Base-by-base conservation (phyloP, 2,113 vertebrate species). In the Rallus limicola region DNA sequence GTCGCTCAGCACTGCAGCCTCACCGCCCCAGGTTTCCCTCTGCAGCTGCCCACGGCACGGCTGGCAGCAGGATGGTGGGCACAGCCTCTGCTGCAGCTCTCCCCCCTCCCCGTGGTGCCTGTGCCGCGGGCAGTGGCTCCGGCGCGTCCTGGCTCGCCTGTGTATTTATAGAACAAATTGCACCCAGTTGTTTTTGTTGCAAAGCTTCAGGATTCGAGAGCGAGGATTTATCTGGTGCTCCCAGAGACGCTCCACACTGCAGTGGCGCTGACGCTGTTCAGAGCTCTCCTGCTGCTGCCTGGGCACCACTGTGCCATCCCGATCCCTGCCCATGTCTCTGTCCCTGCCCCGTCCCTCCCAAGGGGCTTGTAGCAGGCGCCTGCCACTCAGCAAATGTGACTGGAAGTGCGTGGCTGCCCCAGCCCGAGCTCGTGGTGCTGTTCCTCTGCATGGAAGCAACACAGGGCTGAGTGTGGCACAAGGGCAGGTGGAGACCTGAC, bases 151-250 rank as follows among this genome's bases (percentile, higher is more conserved):
- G 24, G 96, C 95, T 56, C 67, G 97, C 95, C 82, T 14, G 80
- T 3, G 23, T 95, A 92, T 96, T 97, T 96, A 97, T 96, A 81
- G 96, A 96, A 86, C 94, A 92, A 86, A 94, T 72, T 56, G 65
- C 56, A 46, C 14, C 34, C 11, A 88, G 84, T 53, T 93, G 90
- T 87, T 96, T 96, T 78, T 90, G 93, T 96, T 97, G 86, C 77
- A 94, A 79, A 75, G 95, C 94, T 95, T 28, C 81, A 13, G 52
- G 38, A 85, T 60, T 71, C 3, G 5, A 62, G 90, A 65, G 75
- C 2, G 5, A 91, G 90, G 90, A 21, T 79, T 52, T 83, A 55
- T 25, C 72, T 23, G 12, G 87, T 3, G 11, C 71, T 92, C 79
- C 85, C 90, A 96, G 88, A 65, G 40, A 16, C 2, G 2, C n/a